phyloP scores from a whole-genome alignment of 2,113 vertebrate species.

The Anoplopoma fimbria region DNA sequence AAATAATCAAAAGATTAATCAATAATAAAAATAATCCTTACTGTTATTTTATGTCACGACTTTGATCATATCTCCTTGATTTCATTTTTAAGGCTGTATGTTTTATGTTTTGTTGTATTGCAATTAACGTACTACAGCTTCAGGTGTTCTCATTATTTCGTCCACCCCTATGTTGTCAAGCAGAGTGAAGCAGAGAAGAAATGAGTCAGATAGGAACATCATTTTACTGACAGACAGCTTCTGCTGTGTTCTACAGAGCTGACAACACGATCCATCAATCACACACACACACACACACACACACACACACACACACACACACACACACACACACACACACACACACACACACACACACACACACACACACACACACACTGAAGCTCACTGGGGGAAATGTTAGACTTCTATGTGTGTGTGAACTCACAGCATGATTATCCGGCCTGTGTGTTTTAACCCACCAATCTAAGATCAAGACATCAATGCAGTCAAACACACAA shows the following conservation, averaged over 20 bases:
- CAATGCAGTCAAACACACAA: background rate
- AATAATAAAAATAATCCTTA: background rate
- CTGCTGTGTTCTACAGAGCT: background rate
- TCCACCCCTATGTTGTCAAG: too few relatives aligned
- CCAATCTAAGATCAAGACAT: background rate
- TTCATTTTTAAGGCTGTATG: background rate
- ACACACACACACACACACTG: background rate
- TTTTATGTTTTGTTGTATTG: background rate
- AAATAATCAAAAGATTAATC: background rate
- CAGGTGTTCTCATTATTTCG: too few relatives aligned
- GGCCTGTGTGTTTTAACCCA: background rate
- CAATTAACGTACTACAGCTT: background rate
- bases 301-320: constrained; percentile 4
- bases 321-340: constrained; percentile 3
- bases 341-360: constrained; percentile 9
- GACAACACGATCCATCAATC: constrained; percentile 15
- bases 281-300: background rate
- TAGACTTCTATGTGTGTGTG: background rate
- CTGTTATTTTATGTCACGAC: background rate
- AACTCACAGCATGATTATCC: background rate
- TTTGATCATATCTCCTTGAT: background rate
- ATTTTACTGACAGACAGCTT: constrained; percentile 4
- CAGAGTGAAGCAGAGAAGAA: constrained; percentile 5
- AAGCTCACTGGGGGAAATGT: background rate
- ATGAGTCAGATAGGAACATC: constrained; percentile 2